Percentiles rank a stretch among this genome's conserved stretches.
Conservation (phyloP, 1,140 invertebrate species). For the Belonocnema kinseyi region DNA sequence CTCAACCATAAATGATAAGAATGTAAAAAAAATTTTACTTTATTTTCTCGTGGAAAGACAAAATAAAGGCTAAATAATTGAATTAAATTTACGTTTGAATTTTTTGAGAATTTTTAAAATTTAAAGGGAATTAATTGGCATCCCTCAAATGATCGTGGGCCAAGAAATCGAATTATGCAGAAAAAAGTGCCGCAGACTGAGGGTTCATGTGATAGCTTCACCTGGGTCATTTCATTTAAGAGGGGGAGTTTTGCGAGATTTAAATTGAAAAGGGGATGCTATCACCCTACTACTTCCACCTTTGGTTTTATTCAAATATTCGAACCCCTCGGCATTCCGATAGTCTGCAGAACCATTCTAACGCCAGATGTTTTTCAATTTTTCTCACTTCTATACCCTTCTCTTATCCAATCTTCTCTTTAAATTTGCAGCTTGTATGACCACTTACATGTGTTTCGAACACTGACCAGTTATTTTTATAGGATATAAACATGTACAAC, state of each 20-base stretch:
- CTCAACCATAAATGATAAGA: no score
- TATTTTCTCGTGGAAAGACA: neutral
- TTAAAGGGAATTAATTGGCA: neutral
- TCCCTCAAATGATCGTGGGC: constrained; percentile 40
- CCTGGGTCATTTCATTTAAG: constrained; percentile 58
- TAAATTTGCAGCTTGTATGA: constrained; percentile 53
- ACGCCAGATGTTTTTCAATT: constrained; percentile 65
- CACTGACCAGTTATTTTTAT: constrained; percentile 34
- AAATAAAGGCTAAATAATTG: neutral
- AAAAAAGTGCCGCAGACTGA: constrained; percentile 39
- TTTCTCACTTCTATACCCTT: constrained; percentile 5
- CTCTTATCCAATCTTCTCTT: constrained; percentile 49
- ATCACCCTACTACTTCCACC: constrained; percentile 50
- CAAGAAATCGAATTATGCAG: constrained; percentile 49
- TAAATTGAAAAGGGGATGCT: constrained; percentile 56
- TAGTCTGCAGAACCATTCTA: constrained; percentile 58
- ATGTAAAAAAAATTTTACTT: no score
- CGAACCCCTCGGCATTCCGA: constrained; percentile 58
- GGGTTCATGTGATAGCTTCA: constrained; percentile 44
- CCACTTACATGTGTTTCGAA: constrained; percentile 46
- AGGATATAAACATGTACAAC: neutral
- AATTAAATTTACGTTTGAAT: no score
- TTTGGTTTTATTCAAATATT: constrained; percentile 70
- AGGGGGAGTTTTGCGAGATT: constrained; percentile 50
- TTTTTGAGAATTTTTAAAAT: no score